Conservation (phyloP, 2,888 invertebrate species). For the Phania funesta region DNA sequence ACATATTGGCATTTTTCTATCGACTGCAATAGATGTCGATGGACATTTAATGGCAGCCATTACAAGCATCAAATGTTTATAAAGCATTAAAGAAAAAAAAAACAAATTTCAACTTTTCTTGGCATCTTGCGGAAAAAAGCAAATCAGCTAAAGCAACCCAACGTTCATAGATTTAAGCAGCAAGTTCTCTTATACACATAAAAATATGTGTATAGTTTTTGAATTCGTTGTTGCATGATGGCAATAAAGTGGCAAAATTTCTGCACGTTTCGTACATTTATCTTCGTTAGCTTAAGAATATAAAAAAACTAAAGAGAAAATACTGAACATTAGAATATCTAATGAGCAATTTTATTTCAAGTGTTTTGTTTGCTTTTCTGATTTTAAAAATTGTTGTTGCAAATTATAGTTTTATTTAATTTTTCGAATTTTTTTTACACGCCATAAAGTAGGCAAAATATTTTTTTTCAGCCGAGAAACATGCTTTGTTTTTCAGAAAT, state of each 20-base stretch:
- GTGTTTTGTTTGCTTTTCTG: not conserved
- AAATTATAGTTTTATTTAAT: not conserved
- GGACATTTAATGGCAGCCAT: slow-evolving; percentile 66
- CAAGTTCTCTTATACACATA: not conserved
- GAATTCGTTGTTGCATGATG: slow-evolving; percentile 37
- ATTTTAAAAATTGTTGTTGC: not conserved
- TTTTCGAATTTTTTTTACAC: not conserved
- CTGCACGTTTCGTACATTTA: slow-evolving; percentile 62
- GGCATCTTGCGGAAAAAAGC: not conserved
- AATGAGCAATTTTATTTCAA: slow-evolving; percentile 37
- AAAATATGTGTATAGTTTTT: not conserved
- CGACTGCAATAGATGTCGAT: slow-evolving; percentile 63
- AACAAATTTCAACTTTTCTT: not conserved
- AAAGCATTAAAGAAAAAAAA: slow-evolving; percentile 3
- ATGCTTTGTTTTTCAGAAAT: not conserved
- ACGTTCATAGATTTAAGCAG: not conserved
- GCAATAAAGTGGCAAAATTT: slow-evolving; percentile 49
- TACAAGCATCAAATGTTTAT: slow-evolving; percentile 61
- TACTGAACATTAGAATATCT: slow-evolving; percentile 40
- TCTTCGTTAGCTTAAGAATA: slow-evolving; percentile 61
- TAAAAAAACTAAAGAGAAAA: slow-evolving; percentile 4
- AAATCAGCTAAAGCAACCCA: not conserved
- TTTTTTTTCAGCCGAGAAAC: not conserved
- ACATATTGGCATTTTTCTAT: slow-evolving; percentile 48
- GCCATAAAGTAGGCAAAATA: not conserved